A percentile compares a stretch with the other conserved stretches of the same genome.
These are phyloP conservation scores for Turnix velox DNA, from an alignment of 2,113 vertebrate genomes.

Conservation along the genomic window DNA sequence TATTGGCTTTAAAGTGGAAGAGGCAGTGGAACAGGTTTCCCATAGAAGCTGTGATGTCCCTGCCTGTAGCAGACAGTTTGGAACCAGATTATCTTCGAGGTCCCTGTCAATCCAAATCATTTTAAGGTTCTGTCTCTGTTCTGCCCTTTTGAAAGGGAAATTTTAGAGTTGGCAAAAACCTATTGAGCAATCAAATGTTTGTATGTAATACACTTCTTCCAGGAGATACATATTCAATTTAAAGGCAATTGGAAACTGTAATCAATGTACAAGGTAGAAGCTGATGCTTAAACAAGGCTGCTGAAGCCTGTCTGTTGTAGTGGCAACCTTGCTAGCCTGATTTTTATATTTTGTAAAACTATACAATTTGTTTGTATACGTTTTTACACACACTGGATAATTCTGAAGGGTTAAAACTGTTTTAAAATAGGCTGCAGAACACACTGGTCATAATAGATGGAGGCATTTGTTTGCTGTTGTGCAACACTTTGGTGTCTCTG, in stretches of 20 bases:
- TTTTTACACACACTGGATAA: not conserved
- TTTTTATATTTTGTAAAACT: not conserved
- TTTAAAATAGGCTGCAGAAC: not conserved
- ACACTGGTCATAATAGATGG: not conserved
- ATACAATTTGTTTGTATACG: not conserved
- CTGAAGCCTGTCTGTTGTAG: not conserved
- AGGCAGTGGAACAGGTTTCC: not conserved
- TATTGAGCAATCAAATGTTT: not conserved
- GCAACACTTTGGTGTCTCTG: not conserved
- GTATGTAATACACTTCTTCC: not conserved
- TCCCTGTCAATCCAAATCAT: not conserved
- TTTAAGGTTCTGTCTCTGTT: not conserved
- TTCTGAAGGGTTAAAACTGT: not conserved
- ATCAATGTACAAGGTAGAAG: not conserved
- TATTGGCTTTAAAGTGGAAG: not conserved
- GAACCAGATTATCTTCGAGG: not conserved
- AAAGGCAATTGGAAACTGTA: not conserved
- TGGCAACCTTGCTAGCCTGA: not conserved
- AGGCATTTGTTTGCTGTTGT: not conserved
- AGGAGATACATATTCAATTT: not conserved
- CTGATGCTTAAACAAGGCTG: not conserved
- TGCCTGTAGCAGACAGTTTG: too few relatives aligned
- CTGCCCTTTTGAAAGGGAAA: not conserved
- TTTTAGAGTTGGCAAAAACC: not conserved
- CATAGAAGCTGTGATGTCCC: not conserved